A percentile compares a stretch with the other conserved stretches of the same genome.
Evolutionary conservation across 2,888 invertebrate genomes (phyloP).

Genomic region (Chromoteleia sp.): DNA sequence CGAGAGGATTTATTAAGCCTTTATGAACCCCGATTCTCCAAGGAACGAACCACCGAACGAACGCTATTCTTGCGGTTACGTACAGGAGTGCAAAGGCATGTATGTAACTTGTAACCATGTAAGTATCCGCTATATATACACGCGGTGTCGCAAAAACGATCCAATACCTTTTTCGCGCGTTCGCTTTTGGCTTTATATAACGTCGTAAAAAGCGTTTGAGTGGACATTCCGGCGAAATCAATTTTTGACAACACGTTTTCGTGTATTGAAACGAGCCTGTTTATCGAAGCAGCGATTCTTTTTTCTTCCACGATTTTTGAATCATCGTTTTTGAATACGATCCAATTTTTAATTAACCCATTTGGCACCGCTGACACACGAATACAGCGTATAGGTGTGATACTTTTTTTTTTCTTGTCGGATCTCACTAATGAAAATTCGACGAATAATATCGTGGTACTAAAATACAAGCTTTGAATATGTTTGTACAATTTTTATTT

Average conservation of each 20-base stretch:
- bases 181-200: conserved; percentile 43
- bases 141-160: conserved; percentile 33
- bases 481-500: no score
- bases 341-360: no score
- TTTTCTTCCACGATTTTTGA: no score
- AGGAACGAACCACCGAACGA: conserved; percentile 69
- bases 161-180: conserved; percentile 43
- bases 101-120: conserved; percentile 56
- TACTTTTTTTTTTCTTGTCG: no score
- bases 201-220: conserved; percentile 42
- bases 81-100: conserved; percentile 57
- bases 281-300: no score
- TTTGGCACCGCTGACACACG: no score
- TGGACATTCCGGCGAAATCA: conserved; percentile 31
- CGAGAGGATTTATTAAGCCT: conserved; percentile 76
- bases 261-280: conserved; percentile 29
- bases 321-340: no score
- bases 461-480: no score
- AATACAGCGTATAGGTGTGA: no score
- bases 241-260: conserved; percentile 35
- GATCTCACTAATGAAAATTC: no score
- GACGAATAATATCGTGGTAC: no score
- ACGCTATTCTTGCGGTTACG: conserved; percentile 72
- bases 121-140: conserved; percentile 29
- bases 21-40: conserved; percentile 73